These are phyloP conservation scores for Phasianus colchicus DNA, from an alignment of 2,113 vertebrate species.

Conservation along the genomic window DNA sequence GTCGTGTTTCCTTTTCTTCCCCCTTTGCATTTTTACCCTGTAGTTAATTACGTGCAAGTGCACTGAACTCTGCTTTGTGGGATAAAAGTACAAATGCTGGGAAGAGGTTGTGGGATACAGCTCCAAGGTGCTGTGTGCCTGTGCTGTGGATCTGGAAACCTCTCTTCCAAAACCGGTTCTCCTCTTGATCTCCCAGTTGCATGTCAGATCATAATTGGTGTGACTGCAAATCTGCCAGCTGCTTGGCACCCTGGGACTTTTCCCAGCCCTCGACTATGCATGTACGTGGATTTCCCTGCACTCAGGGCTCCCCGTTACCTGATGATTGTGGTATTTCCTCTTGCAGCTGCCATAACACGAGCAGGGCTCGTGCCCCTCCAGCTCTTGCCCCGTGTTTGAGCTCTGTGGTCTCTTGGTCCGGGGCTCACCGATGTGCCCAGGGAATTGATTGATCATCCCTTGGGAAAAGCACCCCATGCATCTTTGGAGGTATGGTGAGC, in stretches of 20 bases:
- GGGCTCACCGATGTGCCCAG: fast-evolving
- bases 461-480: fast-evolving
- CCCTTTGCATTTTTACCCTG: not conserved
- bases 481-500: fast-evolving
- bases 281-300: not conserved
- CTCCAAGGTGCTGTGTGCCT: not conserved
- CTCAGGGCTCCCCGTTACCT: constrained; percentile 23
- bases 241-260: not conserved
- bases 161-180: not conserved
- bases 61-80: not conserved
- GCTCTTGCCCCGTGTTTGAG: fast-evolving
- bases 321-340: not conserved
- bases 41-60: not conserved
- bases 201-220: not conserved
- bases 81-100: not conserved
- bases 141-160: not conserved
- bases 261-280: not conserved
- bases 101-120: not conserved
- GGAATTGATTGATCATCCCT: fast-evolving
- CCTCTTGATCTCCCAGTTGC: not conserved
- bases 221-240: not conserved
- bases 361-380: not conserved
- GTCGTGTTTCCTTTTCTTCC: not conserved
- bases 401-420: fast-evolving
- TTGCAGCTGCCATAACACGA: not conserved